Evolutionary conservation across 2,113 vertebrate genomes (phyloP).

Genomic region (Engraulis encrasicolus): DNA sequence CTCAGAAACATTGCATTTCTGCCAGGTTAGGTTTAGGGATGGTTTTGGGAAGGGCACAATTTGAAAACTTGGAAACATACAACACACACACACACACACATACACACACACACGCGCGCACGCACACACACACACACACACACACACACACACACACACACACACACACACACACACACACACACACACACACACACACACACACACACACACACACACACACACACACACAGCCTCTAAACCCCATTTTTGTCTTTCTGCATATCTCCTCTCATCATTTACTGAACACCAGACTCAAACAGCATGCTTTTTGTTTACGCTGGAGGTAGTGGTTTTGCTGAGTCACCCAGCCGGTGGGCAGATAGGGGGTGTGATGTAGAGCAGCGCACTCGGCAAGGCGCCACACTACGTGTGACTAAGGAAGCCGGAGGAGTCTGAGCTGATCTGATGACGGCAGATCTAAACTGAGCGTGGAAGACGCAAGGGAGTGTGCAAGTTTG

Average conservation of each 20-base stretch:
- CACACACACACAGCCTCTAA: not conserved
- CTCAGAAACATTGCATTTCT: no score
- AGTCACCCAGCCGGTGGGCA: not conserved
- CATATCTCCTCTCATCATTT: constrained; percentile 25
- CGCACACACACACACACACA: not conserved
- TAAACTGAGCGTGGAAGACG: no score
- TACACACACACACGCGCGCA: no score
- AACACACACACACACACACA: no score
- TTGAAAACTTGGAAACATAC: no score
- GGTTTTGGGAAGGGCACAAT: no score
- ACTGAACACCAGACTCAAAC: not conserved
- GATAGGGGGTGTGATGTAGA: not conserved
- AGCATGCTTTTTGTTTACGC: not conserved
- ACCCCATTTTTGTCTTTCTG: constrained; percentile 10
- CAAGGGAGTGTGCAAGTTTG: no score
- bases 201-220: not conserved
- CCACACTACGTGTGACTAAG: constrained; percentile 4
- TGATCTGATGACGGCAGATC: no score
- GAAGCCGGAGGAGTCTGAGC: not conserved
- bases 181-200: not conserved
- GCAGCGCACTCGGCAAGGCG: not conserved
- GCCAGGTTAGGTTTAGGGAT: no score
- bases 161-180: not conserved
- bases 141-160: no score
- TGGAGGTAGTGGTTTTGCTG: constrained; percentile 25